phyloP scores from a whole-genome alignment of 2,888 invertebrate genomes.

The Scaptomyza tumidula region DNA sequence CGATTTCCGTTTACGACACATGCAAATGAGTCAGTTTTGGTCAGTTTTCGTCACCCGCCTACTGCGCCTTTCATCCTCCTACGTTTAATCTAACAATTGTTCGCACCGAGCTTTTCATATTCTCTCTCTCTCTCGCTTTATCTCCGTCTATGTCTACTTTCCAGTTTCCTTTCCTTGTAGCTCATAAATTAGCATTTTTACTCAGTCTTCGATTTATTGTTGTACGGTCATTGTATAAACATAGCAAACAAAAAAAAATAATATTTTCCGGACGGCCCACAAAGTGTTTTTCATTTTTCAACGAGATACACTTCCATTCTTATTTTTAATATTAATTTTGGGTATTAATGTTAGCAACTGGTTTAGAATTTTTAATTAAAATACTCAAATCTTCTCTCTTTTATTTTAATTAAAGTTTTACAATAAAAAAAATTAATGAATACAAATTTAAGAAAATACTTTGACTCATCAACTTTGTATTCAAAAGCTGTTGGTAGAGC shows the following conservation, averaged over 20 bases:
- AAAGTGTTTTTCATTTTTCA: conserved; percentile 47
- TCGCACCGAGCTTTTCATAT: conserved; percentile 23
- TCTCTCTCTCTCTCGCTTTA: background rate
- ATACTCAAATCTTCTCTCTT: no score
- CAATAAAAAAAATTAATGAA: background rate
- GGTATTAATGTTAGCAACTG: background rate
- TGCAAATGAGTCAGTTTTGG: conserved; percentile 58
- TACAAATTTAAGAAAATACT: background rate
- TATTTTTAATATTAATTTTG: background rate
- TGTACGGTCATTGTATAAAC: conserved; percentile 41
- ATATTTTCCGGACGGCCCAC: conserved; percentile 33
- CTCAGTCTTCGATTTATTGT: conserved; percentile 47
- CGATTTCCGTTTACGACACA: conserved; percentile 38
- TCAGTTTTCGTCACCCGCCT: conserved; percentile 23
- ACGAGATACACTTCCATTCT: background rate
- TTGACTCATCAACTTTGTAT: background rate
- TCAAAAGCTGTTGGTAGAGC: background rate
- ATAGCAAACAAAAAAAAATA: background rate
- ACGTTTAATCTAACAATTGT: conserved; percentile 64
- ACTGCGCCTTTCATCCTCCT: background rate
- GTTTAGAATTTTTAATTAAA: background rate
- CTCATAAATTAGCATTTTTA: conserved; percentile 66
- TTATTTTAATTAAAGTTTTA: background rate
- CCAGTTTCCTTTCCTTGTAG: background rate
- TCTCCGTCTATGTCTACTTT: background rate